Evolutionary conservation across 2,797 vertebrate species (phyloP), one percentile per base, ranked within the genome.

Genomic region (Melanotaenia trifasciata): DNA sequence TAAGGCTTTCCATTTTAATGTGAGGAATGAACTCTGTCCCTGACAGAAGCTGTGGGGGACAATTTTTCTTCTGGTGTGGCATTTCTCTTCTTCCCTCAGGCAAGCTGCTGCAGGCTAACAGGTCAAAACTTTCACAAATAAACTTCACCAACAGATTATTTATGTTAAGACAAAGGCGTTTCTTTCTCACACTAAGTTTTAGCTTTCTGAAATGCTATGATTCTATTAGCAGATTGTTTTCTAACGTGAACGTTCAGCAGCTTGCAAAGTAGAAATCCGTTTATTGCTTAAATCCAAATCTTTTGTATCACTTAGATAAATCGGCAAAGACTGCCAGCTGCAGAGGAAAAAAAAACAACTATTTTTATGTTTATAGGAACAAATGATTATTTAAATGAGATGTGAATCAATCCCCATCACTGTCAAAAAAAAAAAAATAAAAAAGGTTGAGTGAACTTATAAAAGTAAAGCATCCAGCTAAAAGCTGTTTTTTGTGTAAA

Each of bases 1-100:
- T 45, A 33, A 57, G 56, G 11, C 26, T 20, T 47, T 30, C 38
- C n/a, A 47, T 58, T 33, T 68, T 47, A 68, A 47, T 47, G 9
- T 59, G 66, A 59, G 30, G 13, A 16, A 5, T 45, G 28, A 11
- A 35, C 40, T 22, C 47, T 8, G 20, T 51, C 47, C n/a, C 14
- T 43, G 28, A 35, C 28, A 58, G 40, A 30, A 58, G 26, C 56
- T 14, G 40, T 7, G 28, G 65, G 36, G 43, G 12, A 16, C 30
- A 13, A 45, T 30, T 35, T 18, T 59, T 18, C 22, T 51, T 22
- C n/a, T 51, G 12, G 36, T 51, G 47, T 24, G 47, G 36, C 54
- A 10, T 30, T 11, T 61, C 3, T 61, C n/a, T 22, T 18, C 6
- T 18, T 40, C 22, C 45, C 36, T 22, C 18, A 61, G 16, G 58